Base-by-base conservation (phyloP, 2,113 vertebrate genomes). In the Excalfactoria chinensis region DNA sequence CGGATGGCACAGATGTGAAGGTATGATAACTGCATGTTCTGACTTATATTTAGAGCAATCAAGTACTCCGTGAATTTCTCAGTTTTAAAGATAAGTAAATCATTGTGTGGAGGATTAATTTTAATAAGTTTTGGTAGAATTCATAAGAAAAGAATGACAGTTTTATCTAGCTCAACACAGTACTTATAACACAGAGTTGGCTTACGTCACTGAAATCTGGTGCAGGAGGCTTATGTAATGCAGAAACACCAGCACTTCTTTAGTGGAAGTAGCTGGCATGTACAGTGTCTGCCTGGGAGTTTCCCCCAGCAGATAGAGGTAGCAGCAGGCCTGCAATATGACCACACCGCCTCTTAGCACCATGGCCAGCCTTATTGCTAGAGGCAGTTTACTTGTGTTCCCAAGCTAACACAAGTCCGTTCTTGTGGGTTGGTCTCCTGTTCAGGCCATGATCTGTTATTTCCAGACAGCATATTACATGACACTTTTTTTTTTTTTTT, bases 1-100 rank as follows among this genome's bases (percentile, higher is more conserved):
- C 98, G 41, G 98, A 99, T 96, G 98, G 98, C 70, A 99, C 98
- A 60, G 98, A 99, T 91, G 98, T 99, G 49, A 99, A 99, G 98
- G 98, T 99, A 98, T 46, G 84, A 73, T 30, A 88, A 44, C 63
- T 72, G 28, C 0, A 0, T 1, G 0, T 82, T 92, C 53, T 86
- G 81, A 74, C 3, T 86, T 94, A 35, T 83, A 60, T 93, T 91
- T 88, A 83, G 67, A 95, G 71, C 40, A 85, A 43, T 84, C 26
- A 83, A 88, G 28, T 80, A 9, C 60, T 88, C 41, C 22, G 68
- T 79, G 63, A 90, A 14, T 55, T 82, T 78, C 55, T 56, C 40
- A 84, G 7, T 56, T 93, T 88, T 82, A 86, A 74, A 79, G 55
- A 43, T 71, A 86, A 85, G 20, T 46, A 4, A 88, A 71, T 71